Base-by-base conservation (phyloP, 2,797 vertebrate species). In the Tapirus indicus region DNA sequence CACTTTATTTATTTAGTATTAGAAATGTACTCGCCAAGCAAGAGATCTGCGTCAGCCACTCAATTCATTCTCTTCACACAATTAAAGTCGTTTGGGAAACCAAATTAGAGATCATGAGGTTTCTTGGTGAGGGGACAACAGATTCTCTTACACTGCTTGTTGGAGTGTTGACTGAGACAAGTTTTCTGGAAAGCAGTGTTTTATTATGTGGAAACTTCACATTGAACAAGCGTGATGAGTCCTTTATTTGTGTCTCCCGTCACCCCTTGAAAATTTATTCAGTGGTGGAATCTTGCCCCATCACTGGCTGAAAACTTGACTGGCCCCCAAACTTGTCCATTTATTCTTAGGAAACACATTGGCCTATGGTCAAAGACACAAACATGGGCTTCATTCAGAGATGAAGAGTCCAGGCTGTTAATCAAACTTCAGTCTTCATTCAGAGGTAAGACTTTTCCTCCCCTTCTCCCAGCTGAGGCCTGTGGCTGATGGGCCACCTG, bases 161-260 rank as follows among this genome's bases (percentile, higher is more conserved):
- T 60, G 75, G 77, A 25, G 27, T 83, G 25, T 79, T 77, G 23
- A 79, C 27, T 8, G 35, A 69, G 41, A 60, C 47, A 66, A 17
- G 7, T 18, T 91, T 90, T 91, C 82, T 90, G 80, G 85, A 88
- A 72, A 79, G 25, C 32, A 38, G 3, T 18, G 79, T 18, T 93
- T 93, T 64, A 62, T 78, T 66, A 44, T 21, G 49, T 41, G n/a
- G 44, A 58, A 29, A 16, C 17, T 93, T 75, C 12, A n/a, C 68
- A 35, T 1, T 27, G 52, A 93, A 17, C 23, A 60, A 49, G 35
- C 16, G 7, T 6, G 12, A 18, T 38, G 56, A 38, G 71, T 18
- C 82, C 38, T 71, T 84, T 21, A 41, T 72, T 78, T 38, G 41
- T 88, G 23, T 72, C 41, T 88, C 77, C 62, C 21, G 12, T 47